These are phyloP conservation scores for Nilaparvata lugens DNA, from an alignment of 1,140 invertebrate species.

Conservation along the genomic window DNA sequence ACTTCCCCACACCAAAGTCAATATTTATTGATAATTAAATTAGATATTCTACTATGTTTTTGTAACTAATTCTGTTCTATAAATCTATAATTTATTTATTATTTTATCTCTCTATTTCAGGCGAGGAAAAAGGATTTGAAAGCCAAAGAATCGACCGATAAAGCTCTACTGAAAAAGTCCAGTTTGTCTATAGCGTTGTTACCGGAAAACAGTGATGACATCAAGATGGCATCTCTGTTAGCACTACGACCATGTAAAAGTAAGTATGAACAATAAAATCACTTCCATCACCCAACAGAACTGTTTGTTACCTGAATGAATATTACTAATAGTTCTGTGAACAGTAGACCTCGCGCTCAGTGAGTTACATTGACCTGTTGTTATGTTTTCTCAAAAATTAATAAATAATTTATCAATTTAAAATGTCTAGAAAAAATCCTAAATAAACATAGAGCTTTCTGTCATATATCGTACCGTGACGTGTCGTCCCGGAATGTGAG, in stretches of 20 bases:
- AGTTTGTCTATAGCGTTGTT: constrained; percentile 69
- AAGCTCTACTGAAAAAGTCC: constrained; percentile 61
- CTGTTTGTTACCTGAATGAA: not conserved
- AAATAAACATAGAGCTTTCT: too few species aligned
- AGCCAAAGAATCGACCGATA: constrained; percentile 53
- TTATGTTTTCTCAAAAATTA: too few species aligned
- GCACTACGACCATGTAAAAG: constrained; percentile 46
- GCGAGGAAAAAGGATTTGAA: constrained; percentile 66
- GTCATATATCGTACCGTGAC: too few species aligned
- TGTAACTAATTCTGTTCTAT: not conserved
- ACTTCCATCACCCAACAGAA: not conserved
- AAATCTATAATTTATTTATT: too few species aligned
- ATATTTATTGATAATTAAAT: not conserved
- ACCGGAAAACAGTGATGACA: constrained; percentile 69
- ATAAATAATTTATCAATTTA: too few species aligned
- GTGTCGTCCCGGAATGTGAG: too few species aligned
- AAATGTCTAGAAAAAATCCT: too few species aligned
- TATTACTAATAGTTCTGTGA: not conserved
- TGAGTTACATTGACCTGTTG: too few species aligned
- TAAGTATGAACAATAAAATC: constrained; percentile 13
- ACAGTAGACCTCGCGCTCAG: too few species aligned
- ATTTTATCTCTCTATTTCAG: constrained; percentile 48
- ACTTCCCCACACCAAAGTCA: not conserved
- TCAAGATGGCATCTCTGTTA: constrained; percentile 65
- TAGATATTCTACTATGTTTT: not conserved